These are phyloP conservation scores for Prolemur simus DNA, from an alignment of 2,113 vertebrate species.

Conservation along the genomic window DNA sequence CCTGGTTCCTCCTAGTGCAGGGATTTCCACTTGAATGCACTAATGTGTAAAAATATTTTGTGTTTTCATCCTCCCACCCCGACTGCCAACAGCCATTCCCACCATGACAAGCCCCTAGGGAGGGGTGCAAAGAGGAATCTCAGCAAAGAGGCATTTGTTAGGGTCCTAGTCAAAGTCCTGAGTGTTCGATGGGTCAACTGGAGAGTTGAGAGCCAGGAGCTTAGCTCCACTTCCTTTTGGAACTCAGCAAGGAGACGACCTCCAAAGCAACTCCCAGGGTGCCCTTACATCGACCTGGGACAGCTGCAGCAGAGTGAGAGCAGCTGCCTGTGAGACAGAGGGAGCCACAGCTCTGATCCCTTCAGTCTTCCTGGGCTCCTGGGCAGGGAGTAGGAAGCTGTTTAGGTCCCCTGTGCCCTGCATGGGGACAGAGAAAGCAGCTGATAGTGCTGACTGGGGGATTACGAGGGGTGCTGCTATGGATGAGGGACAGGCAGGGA, in stretches of 20 bases:
- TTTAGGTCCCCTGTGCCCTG: background rate
- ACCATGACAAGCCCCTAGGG: background rate
- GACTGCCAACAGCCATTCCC: background rate
- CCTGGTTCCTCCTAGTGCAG: background rate
- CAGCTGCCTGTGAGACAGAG: background rate
- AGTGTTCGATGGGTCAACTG: fast-evolving
- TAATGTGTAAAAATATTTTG: background rate
- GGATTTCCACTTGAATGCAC: background rate
- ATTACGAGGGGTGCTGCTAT: background rate
- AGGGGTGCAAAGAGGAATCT: background rate
- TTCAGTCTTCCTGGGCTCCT: background rate
- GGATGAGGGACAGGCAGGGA: background rate
- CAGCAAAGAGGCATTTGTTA: background rate
- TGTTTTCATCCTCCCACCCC: background rate
- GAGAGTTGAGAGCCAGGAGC: background rate
- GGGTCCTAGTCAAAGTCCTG: background rate
- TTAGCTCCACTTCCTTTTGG: background rate
- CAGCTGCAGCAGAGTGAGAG: background rate
- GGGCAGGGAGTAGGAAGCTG: background rate
- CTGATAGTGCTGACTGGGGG: background rate
- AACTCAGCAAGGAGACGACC: background rate
- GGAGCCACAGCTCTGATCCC: background rate
- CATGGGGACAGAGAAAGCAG: background rate
- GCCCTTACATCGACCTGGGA: background rate
- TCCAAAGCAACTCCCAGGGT: background rate